Conservation (phyloP, 1,140 invertebrate species). For the Heliconius hermathena region DNA sequence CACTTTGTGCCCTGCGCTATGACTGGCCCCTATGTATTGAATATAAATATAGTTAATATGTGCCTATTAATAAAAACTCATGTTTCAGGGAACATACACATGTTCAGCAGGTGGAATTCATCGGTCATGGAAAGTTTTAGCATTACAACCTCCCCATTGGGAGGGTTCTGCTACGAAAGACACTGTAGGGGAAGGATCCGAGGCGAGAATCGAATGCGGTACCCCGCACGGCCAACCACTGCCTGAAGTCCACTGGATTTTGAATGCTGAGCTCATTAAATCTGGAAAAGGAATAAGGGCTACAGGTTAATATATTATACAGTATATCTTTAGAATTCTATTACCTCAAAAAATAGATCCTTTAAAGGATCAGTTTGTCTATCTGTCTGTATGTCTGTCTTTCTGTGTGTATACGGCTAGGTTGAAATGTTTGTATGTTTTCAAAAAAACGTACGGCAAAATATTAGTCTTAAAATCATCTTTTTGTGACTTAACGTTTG, state of each 20-base stretch:
- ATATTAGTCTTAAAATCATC: too few relatives aligned
- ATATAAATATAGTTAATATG: too few relatives aligned
- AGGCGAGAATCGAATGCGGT: constrained; percentile 72
- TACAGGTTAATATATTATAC: constrained; percentile 51
- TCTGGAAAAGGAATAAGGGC: constrained; percentile 80
- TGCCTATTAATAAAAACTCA: too few relatives aligned
- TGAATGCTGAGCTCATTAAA: constrained; percentile 88
- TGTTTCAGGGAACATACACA: constrained; percentile 70
- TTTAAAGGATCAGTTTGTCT: too few relatives aligned
- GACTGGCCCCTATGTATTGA: too few relatives aligned
- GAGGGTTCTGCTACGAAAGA: constrained; percentile 72
- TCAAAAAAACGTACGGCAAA: too few relatives aligned
- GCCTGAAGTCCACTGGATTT: constrained; percentile 90
- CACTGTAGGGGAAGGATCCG: constrained; percentile 64
- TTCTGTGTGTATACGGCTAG: too few relatives aligned
- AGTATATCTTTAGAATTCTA: neutral
- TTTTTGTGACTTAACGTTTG: too few relatives aligned
- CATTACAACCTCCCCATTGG: constrained; percentile 62
- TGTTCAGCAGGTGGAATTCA: constrained; percentile 64
- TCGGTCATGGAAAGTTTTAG: constrained; percentile 68
- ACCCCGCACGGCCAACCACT: constrained; percentile 86
- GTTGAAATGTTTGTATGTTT: too few relatives aligned
- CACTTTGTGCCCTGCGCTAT: too few relatives aligned
- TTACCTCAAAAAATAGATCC: neutral
- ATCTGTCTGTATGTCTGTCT: too few relatives aligned